These are phyloP conservation scores for Grammatotria lemairii DNA, from an alignment of 2,113 vertebrate species.

Conservation along the genomic window DNA sequence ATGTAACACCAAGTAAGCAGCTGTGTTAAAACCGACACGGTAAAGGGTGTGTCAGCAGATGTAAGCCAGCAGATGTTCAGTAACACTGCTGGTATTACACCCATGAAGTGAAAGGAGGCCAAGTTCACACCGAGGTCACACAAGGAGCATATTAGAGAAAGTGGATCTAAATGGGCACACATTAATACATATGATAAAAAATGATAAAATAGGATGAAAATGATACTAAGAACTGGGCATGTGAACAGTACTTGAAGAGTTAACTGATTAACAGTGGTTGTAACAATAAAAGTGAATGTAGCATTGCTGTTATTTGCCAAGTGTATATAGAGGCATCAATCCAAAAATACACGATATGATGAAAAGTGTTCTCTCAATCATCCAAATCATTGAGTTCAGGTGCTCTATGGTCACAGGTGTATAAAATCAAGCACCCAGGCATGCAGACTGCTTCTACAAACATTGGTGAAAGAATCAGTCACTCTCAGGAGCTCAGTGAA, in stretches of 20 bases:
- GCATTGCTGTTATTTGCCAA: background rate
- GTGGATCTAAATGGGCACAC: background rate
- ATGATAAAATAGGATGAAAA: background rate
- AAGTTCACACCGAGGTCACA: background rate
- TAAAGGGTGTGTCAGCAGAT: background rate
- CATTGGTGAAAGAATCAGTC: background rate
- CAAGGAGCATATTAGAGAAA: background rate
- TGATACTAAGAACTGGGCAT: background rate
- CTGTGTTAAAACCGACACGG: no score
- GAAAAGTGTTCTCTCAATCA: background rate
- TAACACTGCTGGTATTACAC: background rate
- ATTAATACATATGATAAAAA: background rate
- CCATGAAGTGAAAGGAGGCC: background rate
- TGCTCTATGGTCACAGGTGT: background rate
- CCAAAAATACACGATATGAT: background rate
- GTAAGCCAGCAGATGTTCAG: background rate
- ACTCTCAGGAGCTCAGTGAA: background rate
- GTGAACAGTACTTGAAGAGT: background rate
- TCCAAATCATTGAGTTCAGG: background rate
- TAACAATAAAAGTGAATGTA: background rate
- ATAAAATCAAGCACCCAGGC: background rate
- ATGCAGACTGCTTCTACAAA: background rate
- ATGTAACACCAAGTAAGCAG: no score
- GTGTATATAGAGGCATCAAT: background rate
- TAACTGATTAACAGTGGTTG: background rate